Evolutionary conservation across 92 coral and sea anemone species (phyloP), one percentile per base, ranked within the genome.

Genomic region (Phenganax marumi): DNA sequence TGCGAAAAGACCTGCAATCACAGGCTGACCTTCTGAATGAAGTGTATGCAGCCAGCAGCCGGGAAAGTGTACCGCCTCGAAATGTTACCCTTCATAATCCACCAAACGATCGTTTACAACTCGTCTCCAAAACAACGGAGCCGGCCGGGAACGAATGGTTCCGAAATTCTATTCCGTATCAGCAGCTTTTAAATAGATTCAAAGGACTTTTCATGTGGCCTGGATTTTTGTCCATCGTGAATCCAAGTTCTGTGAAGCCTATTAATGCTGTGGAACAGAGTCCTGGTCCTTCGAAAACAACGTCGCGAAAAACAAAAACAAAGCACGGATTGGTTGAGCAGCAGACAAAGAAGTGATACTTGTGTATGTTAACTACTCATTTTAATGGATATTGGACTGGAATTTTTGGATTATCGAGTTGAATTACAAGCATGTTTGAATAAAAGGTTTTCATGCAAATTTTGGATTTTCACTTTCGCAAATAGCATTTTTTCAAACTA

Each of bases 181-280:
- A 88, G 74, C 74, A 90, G 72, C 88, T 95, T 52, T 77, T 88
- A 16, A 84, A 91, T 23, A 93, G 98, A 52, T 95, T 95, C 75
- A 86, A 83, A 18, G 89, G 97, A 53, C 83, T 95, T 16, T 95
- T 95, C 75, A 83, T 91, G 64, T 95, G 98, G 98, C 98, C 98
- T 2, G 88, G 92, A 64, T 84, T 95, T 19, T 80, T 95, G 84
- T 85, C 93, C 8, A 89, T 77, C 73, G 82, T 92, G 14, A 63
- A 78, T 50, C 83, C 83, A 72, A 52, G 17, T n/a, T 50, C 47
- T 72, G 25, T 43, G 53, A 70, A 70, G 54, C 23, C 54, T 16
- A 47, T 5, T 8, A 17, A 17, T 14, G 47, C 14, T 47, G 23
- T 33, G 43, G 43, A 33, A 33, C 43, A 71, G 50, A 19, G 12